A percentile compares a stretch with the other conserved stretches of the same genome.
Evolutionary conservation across 2,888 invertebrate species (phyloP).

Genomic region (Andrena marginata): DNA sequence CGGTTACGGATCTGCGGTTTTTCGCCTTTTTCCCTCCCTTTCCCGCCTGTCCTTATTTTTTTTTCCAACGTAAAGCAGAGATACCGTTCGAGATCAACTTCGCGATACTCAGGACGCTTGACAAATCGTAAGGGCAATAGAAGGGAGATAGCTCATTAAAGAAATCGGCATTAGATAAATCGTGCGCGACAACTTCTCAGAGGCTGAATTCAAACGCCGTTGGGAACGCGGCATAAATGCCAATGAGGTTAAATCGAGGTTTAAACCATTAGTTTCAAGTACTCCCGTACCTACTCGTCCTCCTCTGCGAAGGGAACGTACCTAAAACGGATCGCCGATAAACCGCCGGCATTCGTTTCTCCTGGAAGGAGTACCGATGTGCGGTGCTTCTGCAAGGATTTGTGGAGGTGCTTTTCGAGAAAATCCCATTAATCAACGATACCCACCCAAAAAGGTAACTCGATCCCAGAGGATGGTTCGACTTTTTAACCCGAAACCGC

Average conservation of each 20-base stretch:
- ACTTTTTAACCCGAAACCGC: neutral
- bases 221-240: neutral
- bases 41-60: neutral
- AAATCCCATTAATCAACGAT: neutral
- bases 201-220: neutral
- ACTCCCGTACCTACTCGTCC: neutral
- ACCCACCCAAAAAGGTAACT: neutral
- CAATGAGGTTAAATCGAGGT: neutral
- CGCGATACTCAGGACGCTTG: neutral
- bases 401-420: neutral
- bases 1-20: constrained; percentile 36
- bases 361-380: neutral
- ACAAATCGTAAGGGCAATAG: neutral
- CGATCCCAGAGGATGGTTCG: too few species aligned
- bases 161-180: too few species aligned
- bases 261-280: constrained; percentile 15
- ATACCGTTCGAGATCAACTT: neutral
- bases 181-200: neutral
- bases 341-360: neutral
- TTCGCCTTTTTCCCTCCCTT: neutral
- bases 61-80: neutral
- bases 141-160: neutral
- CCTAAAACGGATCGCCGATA: neutral
- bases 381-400: neutral
- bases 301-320: neutral